These are phyloP conservation scores for Bradysia coprophila DNA, from an alignment of 1,140 invertebrate genomes.

Conservation along the genomic window DNA sequence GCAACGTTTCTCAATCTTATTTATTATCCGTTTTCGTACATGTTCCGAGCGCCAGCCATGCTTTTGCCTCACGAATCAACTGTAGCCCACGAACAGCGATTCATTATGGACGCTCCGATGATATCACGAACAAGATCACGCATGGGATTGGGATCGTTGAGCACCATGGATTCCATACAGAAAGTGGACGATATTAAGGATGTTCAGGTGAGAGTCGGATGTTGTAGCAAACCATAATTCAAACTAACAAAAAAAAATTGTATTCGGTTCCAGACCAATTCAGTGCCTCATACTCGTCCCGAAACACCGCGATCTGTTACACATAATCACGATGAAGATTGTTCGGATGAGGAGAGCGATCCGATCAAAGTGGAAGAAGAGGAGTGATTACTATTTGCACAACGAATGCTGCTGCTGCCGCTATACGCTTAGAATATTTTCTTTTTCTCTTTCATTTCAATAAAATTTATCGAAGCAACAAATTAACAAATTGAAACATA, in stretches of 20 bases:
- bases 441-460: too few species aligned
- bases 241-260: background rate
- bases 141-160: background rate
- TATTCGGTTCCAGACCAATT: background rate
- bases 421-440: too few species aligned
- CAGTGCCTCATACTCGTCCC: slow-evolving; percentile 46
- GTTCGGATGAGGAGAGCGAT: slow-evolving; percentile 67
- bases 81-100: slow-evolving; percentile 80
- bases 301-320: slow-evolving; percentile 80
- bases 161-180: background rate
- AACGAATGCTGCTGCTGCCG: too few species aligned
- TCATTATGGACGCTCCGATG: slow-evolving; percentile 43
- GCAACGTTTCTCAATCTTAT: slow-evolving; percentile 91
- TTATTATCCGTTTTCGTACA: slow-evolving; percentile 97
- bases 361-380: background rate
- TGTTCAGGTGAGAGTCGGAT: background rate
- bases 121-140: slow-evolving; percentile 26
- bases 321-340: slow-evolving; percentile 88
- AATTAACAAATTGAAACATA: too few species aligned
- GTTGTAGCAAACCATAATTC: background rate
- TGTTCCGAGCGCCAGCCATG: slow-evolving; percentile 88
- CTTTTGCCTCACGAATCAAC: slow-evolving; percentile 96
- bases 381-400: too few species aligned
- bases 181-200: background rate
- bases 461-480: too few species aligned